phyloP scores from a whole-genome alignment of 2,888 invertebrate species.

The Asteroscopus sphinx region DNA sequence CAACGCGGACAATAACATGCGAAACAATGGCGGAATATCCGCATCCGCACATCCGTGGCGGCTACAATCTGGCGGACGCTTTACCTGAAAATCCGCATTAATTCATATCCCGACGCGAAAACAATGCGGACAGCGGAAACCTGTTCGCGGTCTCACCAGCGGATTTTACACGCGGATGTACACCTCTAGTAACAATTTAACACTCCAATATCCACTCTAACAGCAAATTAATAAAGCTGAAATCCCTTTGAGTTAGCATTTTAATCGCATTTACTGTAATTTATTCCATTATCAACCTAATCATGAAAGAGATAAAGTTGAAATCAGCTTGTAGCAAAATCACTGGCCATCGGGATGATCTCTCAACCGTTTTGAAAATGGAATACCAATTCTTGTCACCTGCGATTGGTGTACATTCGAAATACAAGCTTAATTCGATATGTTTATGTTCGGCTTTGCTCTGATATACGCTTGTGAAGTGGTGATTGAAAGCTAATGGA shows the following conservation, averaged over 20 bases:
- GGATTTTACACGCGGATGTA: slow-evolving; percentile 81
- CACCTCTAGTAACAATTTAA: slow-evolving; percentile 60
- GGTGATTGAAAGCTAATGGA: slow-evolving; percentile 47
- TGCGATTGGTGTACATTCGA: slow-evolving; percentile 64
- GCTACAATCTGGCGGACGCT: slow-evolving; percentile 71
- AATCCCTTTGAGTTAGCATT: slow-evolving; percentile 37
- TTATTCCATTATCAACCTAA: slow-evolving; percentile 55
- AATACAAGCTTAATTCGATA: slow-evolving; percentile 47
- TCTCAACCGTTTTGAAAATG: slow-evolving; percentile 78
- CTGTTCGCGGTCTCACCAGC: slow-evolving; percentile 75
- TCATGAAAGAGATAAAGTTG: slow-evolving; percentile 51
- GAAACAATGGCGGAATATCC: slow-evolving; percentile 56
- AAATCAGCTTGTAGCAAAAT: slow-evolving; percentile 60
- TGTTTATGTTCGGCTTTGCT: slow-evolving; percentile 64
- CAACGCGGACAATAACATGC: slow-evolving; percentile 54
- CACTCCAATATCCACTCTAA: slow-evolving; percentile 57
- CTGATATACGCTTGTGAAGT: slow-evolving; percentile 46
- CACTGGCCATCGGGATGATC: slow-evolving; percentile 73
- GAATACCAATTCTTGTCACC: slow-evolving; percentile 83
- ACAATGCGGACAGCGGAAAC: slow-evolving; percentile 80
- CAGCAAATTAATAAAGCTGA: slow-evolving; percentile 40
- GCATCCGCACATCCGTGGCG: slow-evolving; percentile 56
- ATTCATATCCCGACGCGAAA: slow-evolving; percentile 78
- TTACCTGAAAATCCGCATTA: slow-evolving; percentile 81
- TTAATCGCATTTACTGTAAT: slow-evolving; percentile 37